A percentile compares a stretch with the other conserved stretches of the same genome.
These are phyloP conservation scores for Latrodectus elegans DNA, from an alignment of 2,888 invertebrate genomes.

Conservation along the genomic window DNA sequence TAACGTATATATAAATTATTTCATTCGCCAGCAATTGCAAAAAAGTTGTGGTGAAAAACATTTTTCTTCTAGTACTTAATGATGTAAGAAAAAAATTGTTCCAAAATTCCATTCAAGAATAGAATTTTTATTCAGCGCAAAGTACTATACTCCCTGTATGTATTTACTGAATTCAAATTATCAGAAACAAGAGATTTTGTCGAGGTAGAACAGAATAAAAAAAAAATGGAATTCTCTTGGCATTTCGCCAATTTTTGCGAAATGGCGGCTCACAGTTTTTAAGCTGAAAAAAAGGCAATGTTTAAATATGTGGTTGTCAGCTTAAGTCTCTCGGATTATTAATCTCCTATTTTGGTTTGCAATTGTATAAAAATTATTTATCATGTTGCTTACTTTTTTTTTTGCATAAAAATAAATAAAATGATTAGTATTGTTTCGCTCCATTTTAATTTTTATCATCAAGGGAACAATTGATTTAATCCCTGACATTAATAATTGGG, in stretches of 20 bases:
- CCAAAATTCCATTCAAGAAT: neutral
- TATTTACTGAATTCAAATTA: conserved; percentile 33
- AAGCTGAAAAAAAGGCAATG: conserved; percentile 11
- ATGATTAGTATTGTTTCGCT: too few relatives aligned
- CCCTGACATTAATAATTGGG: too few relatives aligned
- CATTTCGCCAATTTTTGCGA: conserved; percentile 27
- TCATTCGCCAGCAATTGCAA: too few relatives aligned
- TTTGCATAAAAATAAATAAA: too few relatives aligned
- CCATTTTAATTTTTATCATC: too few relatives aligned
- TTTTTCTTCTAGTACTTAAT: neutral
- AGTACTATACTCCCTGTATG: neutral
- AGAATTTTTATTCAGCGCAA: neutral
- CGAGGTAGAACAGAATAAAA: conserved; percentile 4
- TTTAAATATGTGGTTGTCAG: conserved; percentile 35
- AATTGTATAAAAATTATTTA: conserved; percentile 18
- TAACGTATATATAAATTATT: too few relatives aligned
- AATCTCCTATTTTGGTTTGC: conserved; percentile 11
- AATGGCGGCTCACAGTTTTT: conserved; percentile 25
- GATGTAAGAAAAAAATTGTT: neutral
- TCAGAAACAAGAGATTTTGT: conserved; percentile 39
- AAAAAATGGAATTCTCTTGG: conserved; percentile 8
- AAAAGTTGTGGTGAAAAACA: too few relatives aligned
- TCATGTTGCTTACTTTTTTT: conserved; percentile 6
- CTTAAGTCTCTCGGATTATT: conserved; percentile 17
- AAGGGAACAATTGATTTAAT: too few relatives aligned